Conservation (phyloP, 2,113 vertebrate genomes). For the Lonchura striata region DNA sequence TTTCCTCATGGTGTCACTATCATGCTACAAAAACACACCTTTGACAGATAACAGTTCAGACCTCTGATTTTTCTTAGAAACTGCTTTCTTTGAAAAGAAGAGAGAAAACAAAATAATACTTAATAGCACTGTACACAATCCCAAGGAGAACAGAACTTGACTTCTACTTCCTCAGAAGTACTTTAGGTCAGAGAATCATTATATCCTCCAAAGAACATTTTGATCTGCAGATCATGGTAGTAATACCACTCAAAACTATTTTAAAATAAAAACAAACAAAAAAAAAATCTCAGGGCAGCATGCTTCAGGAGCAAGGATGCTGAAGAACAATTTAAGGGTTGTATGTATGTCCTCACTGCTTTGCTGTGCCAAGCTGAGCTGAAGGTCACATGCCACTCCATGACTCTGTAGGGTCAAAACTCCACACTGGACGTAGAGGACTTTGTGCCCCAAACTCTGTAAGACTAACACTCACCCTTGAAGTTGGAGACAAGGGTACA, state of each 20-base stretch:
- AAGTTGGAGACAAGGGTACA: not conserved
- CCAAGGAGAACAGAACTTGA: not conserved
- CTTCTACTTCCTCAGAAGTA: not conserved
- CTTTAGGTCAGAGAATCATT: not conserved
- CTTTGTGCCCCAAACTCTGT: not conserved
- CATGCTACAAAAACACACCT: not conserved
- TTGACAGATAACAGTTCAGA: not conserved
- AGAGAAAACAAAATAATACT: not conserved
- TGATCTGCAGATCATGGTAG: not conserved
- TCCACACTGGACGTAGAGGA: accelerated
- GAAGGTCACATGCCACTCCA: not conserved
- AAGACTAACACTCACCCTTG: not conserved
- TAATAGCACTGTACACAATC: not conserved
- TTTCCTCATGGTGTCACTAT: not conserved
- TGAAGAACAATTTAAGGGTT: not conserved
- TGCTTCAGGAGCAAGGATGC: not conserved
- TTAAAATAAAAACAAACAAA: not conserved
- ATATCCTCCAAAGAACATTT: not conserved
- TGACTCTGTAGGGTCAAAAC: not conserved
- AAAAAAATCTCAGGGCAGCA: not conserved
- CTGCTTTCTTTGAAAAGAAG: not conserved
- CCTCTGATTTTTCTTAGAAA: not conserved
- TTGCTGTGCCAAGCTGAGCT: not conserved
- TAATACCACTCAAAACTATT: not conserved
- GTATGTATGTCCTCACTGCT: accelerated